Evolutionary conservation across 2,797 vertebrate genomes (phyloP).

Genomic region (Anguilla marmorata): DNA sequence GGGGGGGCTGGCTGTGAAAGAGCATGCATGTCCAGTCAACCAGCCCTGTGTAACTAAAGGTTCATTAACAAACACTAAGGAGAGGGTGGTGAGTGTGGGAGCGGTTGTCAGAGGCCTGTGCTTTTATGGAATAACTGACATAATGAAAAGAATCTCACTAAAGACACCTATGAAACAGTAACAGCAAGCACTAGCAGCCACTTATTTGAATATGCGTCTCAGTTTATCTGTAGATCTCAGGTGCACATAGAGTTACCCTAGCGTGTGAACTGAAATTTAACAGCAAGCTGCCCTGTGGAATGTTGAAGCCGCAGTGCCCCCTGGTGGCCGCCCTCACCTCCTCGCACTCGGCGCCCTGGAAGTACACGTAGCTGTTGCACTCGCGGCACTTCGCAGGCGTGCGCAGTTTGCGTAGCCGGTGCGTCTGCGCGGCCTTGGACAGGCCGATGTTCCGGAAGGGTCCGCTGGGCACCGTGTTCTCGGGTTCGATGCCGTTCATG

Average conservation of each 20-base stretch:
- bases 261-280: too few species aligned
- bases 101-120: not conserved
- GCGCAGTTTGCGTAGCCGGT: slow-evolving; percentile 88
- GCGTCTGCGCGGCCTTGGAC: slow-evolving; percentile 91
- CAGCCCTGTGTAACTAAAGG: too few species aligned
- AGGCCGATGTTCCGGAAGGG: slow-evolving; percentile 89
- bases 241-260: not conserved
- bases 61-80: too few species aligned
- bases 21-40: too few species aligned
- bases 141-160: not conserved
- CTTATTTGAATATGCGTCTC: not conserved
- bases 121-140: not conserved
- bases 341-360: slow-evolving; percentile 96
- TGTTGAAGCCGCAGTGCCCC: not conserved
- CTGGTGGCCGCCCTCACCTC: slow-evolving; percentile 75
- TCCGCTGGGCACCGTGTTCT: slow-evolving; percentile 76
- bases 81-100: not conserved
- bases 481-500: slow-evolving; percentile 82
- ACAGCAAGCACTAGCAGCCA: not conserved
- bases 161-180: not conserved
- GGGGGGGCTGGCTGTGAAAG: not conserved
- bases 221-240: not conserved
- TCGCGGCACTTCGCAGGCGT: slow-evolving; percentile 91
- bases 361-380: slow-evolving; percentile 97
- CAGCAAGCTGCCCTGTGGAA: too few species aligned